A percentile compares a stretch with the other conserved stretches of the same genome.
phyloP scores from a whole-genome alignment of 2,888 invertebrate genomes.

The Lobophora halterata region DNA sequence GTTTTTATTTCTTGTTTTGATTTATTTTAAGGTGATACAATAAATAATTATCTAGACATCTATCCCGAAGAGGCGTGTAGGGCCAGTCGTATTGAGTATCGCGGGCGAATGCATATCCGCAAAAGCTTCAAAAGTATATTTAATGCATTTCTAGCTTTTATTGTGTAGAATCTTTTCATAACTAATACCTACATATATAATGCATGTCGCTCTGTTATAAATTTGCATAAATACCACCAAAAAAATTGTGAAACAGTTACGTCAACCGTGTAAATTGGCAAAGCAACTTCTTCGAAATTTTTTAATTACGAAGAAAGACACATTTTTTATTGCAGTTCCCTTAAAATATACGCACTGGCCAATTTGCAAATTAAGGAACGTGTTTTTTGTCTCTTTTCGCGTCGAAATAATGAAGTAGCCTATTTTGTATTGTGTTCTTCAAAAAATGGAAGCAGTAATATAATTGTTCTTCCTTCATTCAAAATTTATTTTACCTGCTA shows the following conservation, averaged over 20 bases:
- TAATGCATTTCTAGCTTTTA: constrained; percentile 4
- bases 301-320: constrained; percentile 30
- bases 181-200: too few species aligned
- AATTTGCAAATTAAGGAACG: constrained; percentile 46
- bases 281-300: constrained; percentile 62
- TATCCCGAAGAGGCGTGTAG: too few species aligned
- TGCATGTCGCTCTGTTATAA: constrained; percentile 1
- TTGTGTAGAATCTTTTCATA: constrained; percentile 2
- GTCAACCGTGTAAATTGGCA: constrained; percentile 44
- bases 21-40: too few species aligned
- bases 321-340: constrained; percentile 39
- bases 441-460: too few species aligned
- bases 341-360: constrained; percentile 46
- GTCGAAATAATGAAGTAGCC: constrained; percentile 46
- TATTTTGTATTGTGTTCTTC: constrained; percentile 22
- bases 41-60: too few species aligned
- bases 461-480: too few species aligned
- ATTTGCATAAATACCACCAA: constrained; percentile 17
- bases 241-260: constrained; percentile 47
- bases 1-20: too few species aligned
- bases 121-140: constrained; percentile 10
- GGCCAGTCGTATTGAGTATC: too few species aligned
- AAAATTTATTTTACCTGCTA: too few species aligned
- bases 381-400: constrained; percentile 42
- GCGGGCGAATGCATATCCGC: too few species aligned